A percentile compares a stretch with the other conserved stretches of the same genome.
These are phyloP conservation scores for Heteromurus nitidus DNA, from an alignment of 2,888 invertebrate species.

Conservation along the genomic window DNA sequence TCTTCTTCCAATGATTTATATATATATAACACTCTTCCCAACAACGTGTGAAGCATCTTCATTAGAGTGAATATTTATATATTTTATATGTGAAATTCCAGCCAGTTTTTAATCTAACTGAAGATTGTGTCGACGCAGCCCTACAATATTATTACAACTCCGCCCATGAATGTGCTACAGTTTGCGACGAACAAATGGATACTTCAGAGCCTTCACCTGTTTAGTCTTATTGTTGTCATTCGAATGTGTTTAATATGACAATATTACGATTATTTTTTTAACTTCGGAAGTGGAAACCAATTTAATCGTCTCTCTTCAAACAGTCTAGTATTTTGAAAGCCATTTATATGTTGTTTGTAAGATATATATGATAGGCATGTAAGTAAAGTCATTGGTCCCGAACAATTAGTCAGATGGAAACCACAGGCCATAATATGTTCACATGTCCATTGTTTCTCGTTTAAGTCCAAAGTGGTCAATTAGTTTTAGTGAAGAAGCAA, in stretches of 20 bases:
- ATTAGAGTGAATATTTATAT: not conserved
- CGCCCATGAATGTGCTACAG: conserved; percentile 74
- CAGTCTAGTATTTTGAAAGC: conserved; percentile 18
- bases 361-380: not conserved
- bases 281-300: not conserved
- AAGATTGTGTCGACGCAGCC: conserved; percentile 79
- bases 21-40: too few species aligned
- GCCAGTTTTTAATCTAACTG: conserved; percentile 88
- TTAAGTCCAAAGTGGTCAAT: too few species aligned
- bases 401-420: not conserved
- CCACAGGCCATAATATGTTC: not conserved
- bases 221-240: conserved; percentile 16
- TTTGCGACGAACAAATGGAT: conserved; percentile 7
- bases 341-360: conserved; percentile 19
- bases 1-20: too few species aligned
- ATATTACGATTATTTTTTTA: conserved; percentile 31
- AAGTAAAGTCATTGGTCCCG: not conserved
- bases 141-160: conserved; percentile 66
- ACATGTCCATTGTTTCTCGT: too few species aligned
- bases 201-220: not conserved
- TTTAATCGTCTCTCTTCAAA: conserved; percentile 10
- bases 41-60: not conserved
- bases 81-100: conserved; percentile 79
- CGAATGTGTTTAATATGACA: conserved; percentile 12
- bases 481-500: not conserved